Conservation (phyloP, 2,888 invertebrate species). For the Leucophora obtusa region DNA sequence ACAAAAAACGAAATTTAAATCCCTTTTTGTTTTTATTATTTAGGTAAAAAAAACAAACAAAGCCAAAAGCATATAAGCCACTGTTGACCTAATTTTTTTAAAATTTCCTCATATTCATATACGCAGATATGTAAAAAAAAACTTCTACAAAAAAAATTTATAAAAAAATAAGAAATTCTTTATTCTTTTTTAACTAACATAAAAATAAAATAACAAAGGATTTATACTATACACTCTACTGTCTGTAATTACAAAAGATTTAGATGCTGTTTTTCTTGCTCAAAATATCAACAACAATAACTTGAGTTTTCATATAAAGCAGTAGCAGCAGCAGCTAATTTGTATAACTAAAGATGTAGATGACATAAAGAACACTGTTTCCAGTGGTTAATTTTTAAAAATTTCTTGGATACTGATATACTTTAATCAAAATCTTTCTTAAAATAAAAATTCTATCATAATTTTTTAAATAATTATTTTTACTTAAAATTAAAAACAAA, state of each 20-base stretch:
- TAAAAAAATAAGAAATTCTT: neutral
- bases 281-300: slow-evolving; percentile 3
- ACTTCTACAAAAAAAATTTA: neutral
- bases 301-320: neutral
- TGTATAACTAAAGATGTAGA: slow-evolving; percentile 2
- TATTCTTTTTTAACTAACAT: slow-evolving; percentile 8
- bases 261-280: slow-evolving; percentile 13
- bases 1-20: slow-evolving; percentile 44
- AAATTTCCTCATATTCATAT: neutral
- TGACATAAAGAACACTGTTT: neutral
- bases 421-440: too few species aligned
- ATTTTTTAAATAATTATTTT: too few species aligned
- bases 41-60: neutral
- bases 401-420: too few species aligned
- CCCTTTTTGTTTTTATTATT: slow-evolving; percentile 1
- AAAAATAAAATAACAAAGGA: neutral
- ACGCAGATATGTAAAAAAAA: neutral
- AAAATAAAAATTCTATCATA: too few species aligned
- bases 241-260: slow-evolving; percentile 48
- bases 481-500: too few species aligned
- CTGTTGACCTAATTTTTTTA: slow-evolving; percentile 59
- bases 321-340: slow-evolving; percentile 13
- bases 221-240: slow-evolving; percentile 9
- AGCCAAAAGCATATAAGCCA: slow-evolving; percentile 36
- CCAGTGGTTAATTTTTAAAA: neutral